Conservation (phyloP, 2,888 invertebrate genomes). For the Amiota communis region DNA sequence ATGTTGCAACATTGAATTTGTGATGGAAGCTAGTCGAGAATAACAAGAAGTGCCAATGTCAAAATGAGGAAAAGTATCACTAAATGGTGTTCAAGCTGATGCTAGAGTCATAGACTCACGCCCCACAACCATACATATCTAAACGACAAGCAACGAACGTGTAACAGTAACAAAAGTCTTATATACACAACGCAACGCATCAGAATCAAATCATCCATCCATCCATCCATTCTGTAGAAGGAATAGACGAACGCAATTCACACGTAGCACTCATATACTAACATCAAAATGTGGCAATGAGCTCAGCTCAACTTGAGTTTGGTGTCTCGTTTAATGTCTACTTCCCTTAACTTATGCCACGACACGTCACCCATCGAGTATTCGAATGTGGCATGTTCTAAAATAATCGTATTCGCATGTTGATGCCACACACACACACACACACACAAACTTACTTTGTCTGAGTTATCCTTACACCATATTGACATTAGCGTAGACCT, state of each 20-base stretch:
- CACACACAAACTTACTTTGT: background rate
- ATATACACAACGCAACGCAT: slow-evolving; percentile 35
- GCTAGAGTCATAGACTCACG: background rate
- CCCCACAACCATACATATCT: background rate
- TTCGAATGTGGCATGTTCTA: slow-evolving; percentile 18
- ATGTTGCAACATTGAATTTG: slow-evolving; percentile 60
- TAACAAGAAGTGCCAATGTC: slow-evolving; percentile 48
- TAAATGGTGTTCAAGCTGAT: slow-evolving; percentile 9
- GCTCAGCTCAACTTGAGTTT: background rate
- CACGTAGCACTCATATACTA: slow-evolving; percentile 60
- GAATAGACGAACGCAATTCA: slow-evolving; percentile 47
- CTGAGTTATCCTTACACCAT: no score
- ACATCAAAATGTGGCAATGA: slow-evolving; percentile 35
- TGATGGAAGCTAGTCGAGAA: slow-evolving; percentile 64
- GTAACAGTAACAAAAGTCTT: slow-evolving; percentile 4
- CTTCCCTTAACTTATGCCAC: no score
- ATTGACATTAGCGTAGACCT: no score
- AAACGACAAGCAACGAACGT: background rate
- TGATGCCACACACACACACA: background rate
- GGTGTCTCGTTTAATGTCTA: background rate
- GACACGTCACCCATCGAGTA: background rate
- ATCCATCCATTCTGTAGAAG: background rate
- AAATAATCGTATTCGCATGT: slow-evolving; percentile 27
- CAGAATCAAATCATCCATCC: slow-evolving; percentile 38
- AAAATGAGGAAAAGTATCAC: slow-evolving; percentile 18